Base-by-base conservation (phyloP, 2,888 invertebrate genomes). In the Cryptus armator region DNA sequence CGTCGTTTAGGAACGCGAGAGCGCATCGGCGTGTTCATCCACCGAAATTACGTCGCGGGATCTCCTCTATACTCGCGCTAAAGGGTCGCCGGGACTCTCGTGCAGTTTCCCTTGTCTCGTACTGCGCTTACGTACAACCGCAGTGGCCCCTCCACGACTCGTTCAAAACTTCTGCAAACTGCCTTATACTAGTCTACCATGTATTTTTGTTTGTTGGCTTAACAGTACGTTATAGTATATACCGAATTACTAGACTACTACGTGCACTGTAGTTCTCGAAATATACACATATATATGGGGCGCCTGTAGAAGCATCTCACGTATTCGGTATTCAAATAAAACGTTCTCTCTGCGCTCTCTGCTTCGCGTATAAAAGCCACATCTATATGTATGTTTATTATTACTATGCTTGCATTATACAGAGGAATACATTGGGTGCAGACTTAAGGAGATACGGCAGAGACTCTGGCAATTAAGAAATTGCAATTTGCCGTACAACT, bases 31-130 rank as follows among this genome's bases (percentile, higher is more conserved):
- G 48, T 75, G 75, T 75, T 66, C 66, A 48, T 64, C 85, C 87
- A 82, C 87, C 87, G 89, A 90, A 92, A 92, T 91, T 91, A 91
- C 90, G 89, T 87, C 87, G 86, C 87, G 88, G 88, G 74, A 66
- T 32, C 32, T 59, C 59, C 67, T 71, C 48, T 44, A 59, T 14
- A 86, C 88, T 87, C 87, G 88, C 86, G 88, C 87, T 89, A 88
- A 89, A 90, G 90, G 89, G 89, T 88, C 85, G 85, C 85, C 87
- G 71, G 53, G 44, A 51, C 51, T 16, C 71, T 66, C 77, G 51
- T 79, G 51, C 75, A 82, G 85, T 79, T 85, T 80, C 76, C 68
- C 78, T 64, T 70, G 2, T 51, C 44, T 44, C 53, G 29, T 56
- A 48, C 75, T 16, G 48, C 70, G 14, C 66, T 51, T 19, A 14